Percentiles rank a stretch among this genome's conserved stretches.
phyloP scores from a whole-genome alignment of 2,888 invertebrate species.

The Pammene aurita region DNA sequence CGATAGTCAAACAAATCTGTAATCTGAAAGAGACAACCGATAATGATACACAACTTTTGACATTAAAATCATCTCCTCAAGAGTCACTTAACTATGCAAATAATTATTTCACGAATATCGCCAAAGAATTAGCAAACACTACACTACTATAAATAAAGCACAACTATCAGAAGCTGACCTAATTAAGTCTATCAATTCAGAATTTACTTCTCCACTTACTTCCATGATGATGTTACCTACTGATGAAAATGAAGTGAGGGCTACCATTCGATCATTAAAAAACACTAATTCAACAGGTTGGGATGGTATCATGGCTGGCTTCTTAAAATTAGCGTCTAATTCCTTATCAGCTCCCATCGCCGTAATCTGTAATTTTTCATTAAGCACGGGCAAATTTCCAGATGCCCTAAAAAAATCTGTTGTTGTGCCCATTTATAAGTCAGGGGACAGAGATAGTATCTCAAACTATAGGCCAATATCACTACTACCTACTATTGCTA shows the following conservation, averaged over 20 bases:
- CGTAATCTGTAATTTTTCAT: neutral
- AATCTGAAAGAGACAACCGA: neutral
- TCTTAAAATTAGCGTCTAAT: neutral
- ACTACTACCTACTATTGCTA: constrained; percentile 8
- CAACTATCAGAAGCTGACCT: neutral
- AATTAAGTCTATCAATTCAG: neutral
- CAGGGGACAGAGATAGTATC: neutral
- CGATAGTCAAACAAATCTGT: constrained; percentile 10
- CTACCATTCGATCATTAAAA: neutral
- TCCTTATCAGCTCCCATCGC: neutral
- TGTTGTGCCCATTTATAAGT: constrained; percentile 1
- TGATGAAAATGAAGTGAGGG: neutral
- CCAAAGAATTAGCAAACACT: neutral
- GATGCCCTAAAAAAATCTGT: neutral
- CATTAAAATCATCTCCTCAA: neutral
- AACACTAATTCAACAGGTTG: neutral
- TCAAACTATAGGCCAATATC: constrained; percentile 8
- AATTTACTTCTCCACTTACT: neutral
- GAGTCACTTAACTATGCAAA: constrained; percentile 6
- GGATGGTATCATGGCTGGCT: neutral
- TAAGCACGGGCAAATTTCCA: neutral
- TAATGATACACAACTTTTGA: neutral
- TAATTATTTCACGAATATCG: constrained; percentile 7
- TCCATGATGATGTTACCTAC: neutral
- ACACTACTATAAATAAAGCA: neutral